phyloP scores from a whole-genome alignment of 1,140 invertebrate species.

The Lordiphosa stackelbergi region DNA sequence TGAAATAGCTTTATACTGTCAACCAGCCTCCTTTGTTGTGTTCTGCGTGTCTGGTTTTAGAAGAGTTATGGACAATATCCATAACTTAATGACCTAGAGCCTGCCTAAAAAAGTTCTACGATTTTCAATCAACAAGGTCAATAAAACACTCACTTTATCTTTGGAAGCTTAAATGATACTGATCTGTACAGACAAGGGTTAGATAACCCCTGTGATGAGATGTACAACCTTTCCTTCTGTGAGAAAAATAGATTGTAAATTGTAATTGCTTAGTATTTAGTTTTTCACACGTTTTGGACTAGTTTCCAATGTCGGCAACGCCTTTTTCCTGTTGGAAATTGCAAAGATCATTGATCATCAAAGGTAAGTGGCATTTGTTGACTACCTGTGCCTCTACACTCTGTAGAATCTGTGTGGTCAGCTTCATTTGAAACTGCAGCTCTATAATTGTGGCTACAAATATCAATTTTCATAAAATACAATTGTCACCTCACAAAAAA shows the following conservation, averaged over 20 bases:
- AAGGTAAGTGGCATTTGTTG: constrained; percentile 14
- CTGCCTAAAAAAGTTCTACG: too few relatives aligned
- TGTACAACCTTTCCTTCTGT: constrained; percentile 18
- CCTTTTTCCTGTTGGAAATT: constrained; percentile 53
- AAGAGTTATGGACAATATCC: too few relatives aligned
- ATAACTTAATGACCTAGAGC: too few relatives aligned
- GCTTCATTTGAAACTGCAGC: constrained; percentile 20
- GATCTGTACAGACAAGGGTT: too few relatives aligned
- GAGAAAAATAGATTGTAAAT: constrained; percentile 3
- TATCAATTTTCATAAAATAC: constrained; percentile 63
- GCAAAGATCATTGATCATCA: constrained; percentile 50
- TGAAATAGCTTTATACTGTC: too few relatives aligned
- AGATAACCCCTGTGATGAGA: too few relatives aligned
- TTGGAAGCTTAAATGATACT: too few relatives aligned
- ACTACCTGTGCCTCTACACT: constrained; percentile 32
- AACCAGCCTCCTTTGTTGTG: too few relatives aligned
- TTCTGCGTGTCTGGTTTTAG: too few relatives aligned
- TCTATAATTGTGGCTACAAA: constrained; percentile 43
- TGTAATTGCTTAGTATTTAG: constrained; percentile 40
- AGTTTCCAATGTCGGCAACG: constrained; percentile 48
- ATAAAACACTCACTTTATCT: too few relatives aligned
- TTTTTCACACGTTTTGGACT: constrained; percentile 65
- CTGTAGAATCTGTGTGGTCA: constrained; percentile 51
- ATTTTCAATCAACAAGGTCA: too few relatives aligned
- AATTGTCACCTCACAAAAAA: constrained; percentile 63